Percentiles rank a stretch among this genome's conserved stretches.
Evolutionary conservation across 2,888 invertebrate species (phyloP).

Genomic region (Fissipunctia ypsillon): DNA sequence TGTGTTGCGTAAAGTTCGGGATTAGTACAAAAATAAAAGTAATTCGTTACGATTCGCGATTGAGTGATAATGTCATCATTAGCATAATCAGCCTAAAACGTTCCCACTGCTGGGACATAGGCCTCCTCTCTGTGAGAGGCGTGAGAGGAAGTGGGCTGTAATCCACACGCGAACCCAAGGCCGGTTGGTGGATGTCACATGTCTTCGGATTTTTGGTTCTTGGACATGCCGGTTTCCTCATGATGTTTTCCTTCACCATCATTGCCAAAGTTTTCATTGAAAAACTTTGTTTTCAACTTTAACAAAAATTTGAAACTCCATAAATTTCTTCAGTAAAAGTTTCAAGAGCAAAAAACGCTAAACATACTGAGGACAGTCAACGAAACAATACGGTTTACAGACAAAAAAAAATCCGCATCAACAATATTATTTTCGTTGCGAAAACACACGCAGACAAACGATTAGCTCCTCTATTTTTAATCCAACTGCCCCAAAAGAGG

Average conservation of each 20-base stretch:
- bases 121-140: neutral
- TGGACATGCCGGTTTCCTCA: neutral
- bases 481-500: no score
- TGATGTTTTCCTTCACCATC: neutral
- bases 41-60: slow-evolving; percentile 40
- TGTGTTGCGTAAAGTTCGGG: slow-evolving; percentile 58
- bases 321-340: neutral
- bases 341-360: neutral
- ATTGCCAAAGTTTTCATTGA: neutral
- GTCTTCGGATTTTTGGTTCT: neutral
- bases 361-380: neutral
- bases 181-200: neutral
- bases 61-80: slow-evolving; percentile 33
- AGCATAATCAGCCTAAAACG: neutral
- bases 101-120: neutral
- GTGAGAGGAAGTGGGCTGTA: neutral
- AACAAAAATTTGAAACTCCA: neutral
- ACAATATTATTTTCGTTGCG: neutral
- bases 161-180: neutral
- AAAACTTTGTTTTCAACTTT: neutral
- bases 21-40: slow-evolving; percentile 76
- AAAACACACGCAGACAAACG: slow-evolving; percentile 10
- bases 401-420: neutral
- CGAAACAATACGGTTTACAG: neutral
- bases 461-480: neutral